Evolutionary conservation across 2,797 vertebrate genomes (phyloP).

Genomic region (Neomorphus geoffroyi): DNA sequence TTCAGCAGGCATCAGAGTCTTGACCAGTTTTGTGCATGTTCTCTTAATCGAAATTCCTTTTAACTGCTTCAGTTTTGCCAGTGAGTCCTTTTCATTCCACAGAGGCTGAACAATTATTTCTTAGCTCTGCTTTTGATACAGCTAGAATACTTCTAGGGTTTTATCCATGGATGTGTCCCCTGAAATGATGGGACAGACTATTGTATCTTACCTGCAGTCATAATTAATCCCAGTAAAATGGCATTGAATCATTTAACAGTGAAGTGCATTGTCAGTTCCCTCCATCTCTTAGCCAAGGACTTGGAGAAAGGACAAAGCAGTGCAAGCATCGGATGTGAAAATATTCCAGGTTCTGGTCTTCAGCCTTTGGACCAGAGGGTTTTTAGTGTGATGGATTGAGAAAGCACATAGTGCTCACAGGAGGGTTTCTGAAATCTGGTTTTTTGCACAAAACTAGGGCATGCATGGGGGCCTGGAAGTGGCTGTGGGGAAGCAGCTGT

Average conservation of each 20-base stretch:
- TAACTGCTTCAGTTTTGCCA: slow-evolving; percentile 54
- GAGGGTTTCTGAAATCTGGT: not conserved
- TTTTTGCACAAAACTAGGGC: not conserved
- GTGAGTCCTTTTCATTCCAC: slow-evolving; percentile 50
- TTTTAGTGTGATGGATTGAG: not conserved
- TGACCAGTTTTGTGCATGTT: not conserved
- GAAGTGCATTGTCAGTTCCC: not conserved
- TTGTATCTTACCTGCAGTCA: slow-evolving; percentile 53
- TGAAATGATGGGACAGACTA: slow-evolving; percentile 55
- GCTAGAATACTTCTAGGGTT: slow-evolving; percentile 46
- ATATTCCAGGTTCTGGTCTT: not conserved
- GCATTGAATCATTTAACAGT: not conserved
- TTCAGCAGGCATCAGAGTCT: not conserved
- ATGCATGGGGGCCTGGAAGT: not conserved
- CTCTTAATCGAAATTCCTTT: not conserved
- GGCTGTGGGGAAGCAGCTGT: not conserved
- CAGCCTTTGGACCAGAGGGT: not conserved
- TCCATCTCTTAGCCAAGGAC: not conserved
- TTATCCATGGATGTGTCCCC: slow-evolving; percentile 54
- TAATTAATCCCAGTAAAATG: slow-evolving; percentile 34
- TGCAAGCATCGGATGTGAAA: not conserved
- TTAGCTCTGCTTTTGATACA: slow-evolving; percentile 61
- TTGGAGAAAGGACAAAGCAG: not conserved
- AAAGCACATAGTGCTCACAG: not conserved
- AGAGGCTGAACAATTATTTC: slow-evolving; percentile 65